Conservation (phyloP, 2,113 vertebrate species). For the Ranitomeya variabilis region DNA sequence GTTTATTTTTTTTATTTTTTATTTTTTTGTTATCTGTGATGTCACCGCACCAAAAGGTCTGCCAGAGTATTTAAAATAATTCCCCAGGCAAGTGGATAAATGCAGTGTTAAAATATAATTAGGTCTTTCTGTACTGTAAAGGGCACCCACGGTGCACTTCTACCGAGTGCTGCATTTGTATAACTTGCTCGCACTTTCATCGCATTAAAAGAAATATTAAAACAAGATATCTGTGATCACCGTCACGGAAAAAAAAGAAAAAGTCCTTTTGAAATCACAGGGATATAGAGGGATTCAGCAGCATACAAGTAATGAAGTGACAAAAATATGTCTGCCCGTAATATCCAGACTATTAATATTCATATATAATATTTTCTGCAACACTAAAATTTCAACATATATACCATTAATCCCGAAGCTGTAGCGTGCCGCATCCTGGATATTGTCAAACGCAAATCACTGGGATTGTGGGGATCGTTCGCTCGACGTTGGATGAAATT, state of each 20-base stretch:
- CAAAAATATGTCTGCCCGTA: slow-evolving; percentile 22
- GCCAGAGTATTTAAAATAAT: slow-evolving; percentile 72
- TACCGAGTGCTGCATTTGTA: slow-evolving; percentile 63
- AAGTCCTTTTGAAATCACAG: slow-evolving; percentile 23
- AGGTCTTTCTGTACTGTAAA: slow-evolving; percentile 68
- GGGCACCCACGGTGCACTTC: slow-evolving; percentile 56
- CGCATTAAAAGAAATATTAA: slow-evolving; percentile 70
- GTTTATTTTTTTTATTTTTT: slow-evolving; percentile 61
- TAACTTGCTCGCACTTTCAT: slow-evolving; percentile 67
- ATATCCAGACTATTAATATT: slow-evolving; percentile 44
- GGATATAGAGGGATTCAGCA: background rate
- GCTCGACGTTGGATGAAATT: background rate
- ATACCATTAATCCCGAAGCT: slow-evolving; percentile 20
- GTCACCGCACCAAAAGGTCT: slow-evolving; percentile 70
- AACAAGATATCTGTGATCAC: slow-evolving; percentile 58
- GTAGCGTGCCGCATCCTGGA: background rate
- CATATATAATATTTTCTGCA: slow-evolving; percentile 40
- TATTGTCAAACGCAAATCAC: background rate
- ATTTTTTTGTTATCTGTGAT: slow-evolving; percentile 63
- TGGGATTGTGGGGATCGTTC: slow-evolving; percentile 9
- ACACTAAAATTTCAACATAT: slow-evolving; percentile 28
- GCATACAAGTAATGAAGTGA: slow-evolving; percentile 33
- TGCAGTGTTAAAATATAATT: slow-evolving; percentile 77
- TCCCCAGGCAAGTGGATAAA: slow-evolving; percentile 69
- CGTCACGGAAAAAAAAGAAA: slow-evolving; percentile 34